These are phyloP conservation scores for Beroe ovata DNA, from an alignment of 37 sponge, comb jelly and placozoan species.

Conservation along the genomic window DNA sequence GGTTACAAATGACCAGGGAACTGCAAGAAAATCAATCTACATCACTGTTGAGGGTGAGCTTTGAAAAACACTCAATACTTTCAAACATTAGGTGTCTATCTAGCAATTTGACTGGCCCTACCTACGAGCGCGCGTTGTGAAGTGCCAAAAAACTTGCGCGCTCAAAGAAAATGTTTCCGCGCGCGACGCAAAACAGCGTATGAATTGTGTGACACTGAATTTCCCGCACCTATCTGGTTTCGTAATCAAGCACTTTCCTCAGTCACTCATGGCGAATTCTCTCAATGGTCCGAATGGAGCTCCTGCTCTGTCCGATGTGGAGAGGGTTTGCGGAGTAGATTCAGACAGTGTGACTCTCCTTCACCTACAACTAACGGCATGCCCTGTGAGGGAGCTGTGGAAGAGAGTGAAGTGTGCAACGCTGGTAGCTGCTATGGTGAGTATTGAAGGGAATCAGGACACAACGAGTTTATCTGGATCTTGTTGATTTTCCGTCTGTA, in stretches of 20 bases:
- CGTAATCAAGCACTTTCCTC: no score
- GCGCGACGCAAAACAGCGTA: no score
- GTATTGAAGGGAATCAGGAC: no score
- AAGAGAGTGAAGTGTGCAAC: slow-evolving; percentile 28
- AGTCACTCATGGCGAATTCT: slow-evolving; percentile 40
- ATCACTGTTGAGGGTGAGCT: slow-evolving; percentile 26
- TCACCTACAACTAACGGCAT: slow-evolving; percentile 36
- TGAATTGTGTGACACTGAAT: no score
- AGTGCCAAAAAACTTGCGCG: no score
- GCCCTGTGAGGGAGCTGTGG: slow-evolving; percentile 20
- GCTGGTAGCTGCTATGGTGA: not conserved
- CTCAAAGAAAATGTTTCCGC: no score
- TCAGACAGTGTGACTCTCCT: slow-evolving; percentile 54
- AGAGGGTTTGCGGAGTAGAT: slow-evolving; percentile 42
- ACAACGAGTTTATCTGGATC: no score
- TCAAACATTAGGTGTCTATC: not conserved
- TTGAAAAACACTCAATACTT: not conserved
- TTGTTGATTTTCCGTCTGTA: no score
- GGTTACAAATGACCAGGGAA: slow-evolving; percentile 55
- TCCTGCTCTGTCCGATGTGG: slow-evolving; percentile 68
- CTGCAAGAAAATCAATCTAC: not conserved
- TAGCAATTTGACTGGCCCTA: not conserved
- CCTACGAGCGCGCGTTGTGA: no score
- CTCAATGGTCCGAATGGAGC: slow-evolving; percentile 48
- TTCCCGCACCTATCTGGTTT: no score